Evolutionary conservation across 2,113 vertebrate species (phyloP), one percentile per base, ranked within the genome.

Genomic region (Tretioscincus oriximinensis): DNA sequence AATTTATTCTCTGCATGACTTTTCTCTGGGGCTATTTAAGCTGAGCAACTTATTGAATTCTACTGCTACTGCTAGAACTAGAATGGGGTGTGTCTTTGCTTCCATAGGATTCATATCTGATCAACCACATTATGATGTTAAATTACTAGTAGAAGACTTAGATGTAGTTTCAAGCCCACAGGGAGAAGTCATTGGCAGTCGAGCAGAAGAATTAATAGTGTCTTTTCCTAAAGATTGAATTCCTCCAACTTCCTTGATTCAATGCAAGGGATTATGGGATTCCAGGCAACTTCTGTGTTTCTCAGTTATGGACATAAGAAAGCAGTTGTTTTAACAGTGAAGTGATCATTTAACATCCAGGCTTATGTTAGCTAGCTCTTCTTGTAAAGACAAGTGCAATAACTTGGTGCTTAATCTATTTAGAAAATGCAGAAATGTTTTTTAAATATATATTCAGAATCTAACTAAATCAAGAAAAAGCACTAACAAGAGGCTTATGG

Each of bases 91-190:
- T 51, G 61, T 24, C 61, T 20, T 11, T n/a, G 20, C 26, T 61
- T n/a, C 16, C 1, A 61, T 29, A 81, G 14, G 28, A 26, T 73
- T 73, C 22, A 54, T 16, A 73, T 60, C 10, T 73, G 78, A 64
- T 73, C 60, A 49, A 10, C 18, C 71, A 54, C 54, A 73, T 31
- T 58, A 51, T 61, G 58, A 41, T 41, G 9, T 41, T 74, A 74
- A 66, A 67, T 74, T 74, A 67, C 79, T 74, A 24, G 47, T 58
- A 10, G 47, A 66, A 67, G 61, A 81, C 74, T 22, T 81, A 81
- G 63, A 18, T 54, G 71, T 81, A 66, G 79, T 81, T 81, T 74
- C 79, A 74, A 63, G 45, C 71, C 71, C 58, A 51, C 65, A 58
- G 79, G 71, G 63, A 20, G 54, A 28, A 81, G 45, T 77, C n/a